Percentiles rank a stretch among this genome's conserved stretches.
Evolutionary conservation across 1,140 invertebrate genomes (phyloP).

Genomic region (Oncopodura yosiiana): DNA sequence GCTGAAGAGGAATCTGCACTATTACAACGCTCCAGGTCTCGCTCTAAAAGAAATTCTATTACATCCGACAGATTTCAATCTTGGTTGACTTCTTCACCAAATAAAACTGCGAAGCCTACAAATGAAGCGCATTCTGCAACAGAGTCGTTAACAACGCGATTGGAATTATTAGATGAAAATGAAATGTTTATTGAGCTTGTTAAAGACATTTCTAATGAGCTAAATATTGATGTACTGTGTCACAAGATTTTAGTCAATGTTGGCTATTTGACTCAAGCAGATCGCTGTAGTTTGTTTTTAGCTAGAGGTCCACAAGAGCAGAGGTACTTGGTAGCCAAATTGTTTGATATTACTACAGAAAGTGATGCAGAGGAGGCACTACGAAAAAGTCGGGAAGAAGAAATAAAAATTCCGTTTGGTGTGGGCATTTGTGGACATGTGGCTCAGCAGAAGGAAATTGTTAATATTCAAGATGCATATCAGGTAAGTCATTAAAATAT

Average conservation of each 20-base stretch:
- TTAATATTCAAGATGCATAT: conserved; percentile 86
- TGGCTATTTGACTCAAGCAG: conserved; percentile 70
- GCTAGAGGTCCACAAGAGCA: conserved; percentile 64
- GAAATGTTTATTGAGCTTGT: conserved; percentile 88
- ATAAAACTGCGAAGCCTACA: conserved; percentile 4
- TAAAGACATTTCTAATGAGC: conserved; percentile 80
- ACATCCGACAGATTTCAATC: conserved; percentile 73
- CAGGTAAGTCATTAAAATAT: conserved; percentile 46
- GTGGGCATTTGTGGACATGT: conserved; percentile 81
- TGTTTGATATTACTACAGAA: conserved; percentile 75
- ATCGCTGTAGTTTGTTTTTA: conserved; percentile 76
- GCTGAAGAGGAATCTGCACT: conserved; percentile 27
- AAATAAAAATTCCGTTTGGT: conserved; percentile 65
- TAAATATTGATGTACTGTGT: conserved; percentile 84
- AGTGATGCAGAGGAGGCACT: conserved; percentile 59
- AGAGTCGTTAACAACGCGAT: neutral
- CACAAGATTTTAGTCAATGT: conserved; percentile 91
- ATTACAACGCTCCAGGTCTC: conserved; percentile 1
- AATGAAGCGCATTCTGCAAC: neutral
- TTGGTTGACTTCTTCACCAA: conserved; percentile 62
- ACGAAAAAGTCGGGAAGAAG: conserved; percentile 38
- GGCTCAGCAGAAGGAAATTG: conserved; percentile 71
- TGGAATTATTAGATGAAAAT: conserved; percentile 57
- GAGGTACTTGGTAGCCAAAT: conserved; percentile 74
- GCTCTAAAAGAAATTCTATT: conserved; percentile 55